Evolutionary conservation across 2,113 vertebrate genomes (phyloP).

Genomic region (Geococcyx californianus): DNA sequence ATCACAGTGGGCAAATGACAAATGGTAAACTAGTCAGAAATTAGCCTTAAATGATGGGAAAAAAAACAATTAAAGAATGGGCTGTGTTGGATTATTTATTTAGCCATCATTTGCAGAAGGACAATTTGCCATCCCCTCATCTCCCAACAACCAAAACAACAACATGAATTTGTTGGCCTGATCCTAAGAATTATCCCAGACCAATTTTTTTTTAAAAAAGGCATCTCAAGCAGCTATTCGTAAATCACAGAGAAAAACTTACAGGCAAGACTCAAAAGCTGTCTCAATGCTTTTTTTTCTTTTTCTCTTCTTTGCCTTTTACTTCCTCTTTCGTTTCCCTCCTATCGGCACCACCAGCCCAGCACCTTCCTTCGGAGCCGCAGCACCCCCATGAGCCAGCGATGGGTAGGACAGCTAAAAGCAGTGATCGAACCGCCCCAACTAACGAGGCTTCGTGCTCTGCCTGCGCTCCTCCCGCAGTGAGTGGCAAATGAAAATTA

Average conservation of each 20-base stretch:
- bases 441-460: fast-evolving
- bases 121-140: background rate
- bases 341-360: background rate
- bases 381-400: conserved; percentile 16
- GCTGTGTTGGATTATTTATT: background rate
- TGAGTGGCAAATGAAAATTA: background rate
- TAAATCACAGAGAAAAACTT: background rate
- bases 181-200: background rate
- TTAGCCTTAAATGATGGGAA: background rate
- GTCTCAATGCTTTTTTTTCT: fast-evolving
- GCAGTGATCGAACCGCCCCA: too few relatives aligned
- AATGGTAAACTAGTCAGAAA: background rate
- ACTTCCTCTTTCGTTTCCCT: background rate
- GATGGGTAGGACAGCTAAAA: background rate
- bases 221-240: background rate
- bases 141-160: background rate
- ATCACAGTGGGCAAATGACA: background rate
- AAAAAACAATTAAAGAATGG: background rate
- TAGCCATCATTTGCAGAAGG: background rate
- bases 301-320: background rate
- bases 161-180: background rate
- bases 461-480: background rate
- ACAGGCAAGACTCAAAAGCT: background rate
- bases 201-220: background rate
- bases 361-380: background rate